Conservation (phyloP, 2,888 invertebrate species). For the Oscheius myriophilus region DNA sequence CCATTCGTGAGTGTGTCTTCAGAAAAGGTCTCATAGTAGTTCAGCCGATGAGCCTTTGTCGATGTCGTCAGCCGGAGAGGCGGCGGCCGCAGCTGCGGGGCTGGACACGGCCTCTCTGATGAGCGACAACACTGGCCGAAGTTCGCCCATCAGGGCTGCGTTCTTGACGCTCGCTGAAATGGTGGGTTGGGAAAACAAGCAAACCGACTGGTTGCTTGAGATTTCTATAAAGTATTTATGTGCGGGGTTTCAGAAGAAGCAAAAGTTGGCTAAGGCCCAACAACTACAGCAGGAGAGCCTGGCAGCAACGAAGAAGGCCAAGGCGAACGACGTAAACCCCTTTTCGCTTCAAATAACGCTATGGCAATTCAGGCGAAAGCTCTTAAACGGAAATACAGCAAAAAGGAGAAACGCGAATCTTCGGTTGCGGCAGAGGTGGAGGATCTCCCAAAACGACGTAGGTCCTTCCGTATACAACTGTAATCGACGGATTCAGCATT, state of each 20-base stretch:
- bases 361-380: conserved; percentile 25
- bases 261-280: no score
- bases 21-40: background rate
- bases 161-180: conserved; percentile 10
- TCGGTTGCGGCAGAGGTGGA: conserved; percentile 8
- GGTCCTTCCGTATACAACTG: background rate
- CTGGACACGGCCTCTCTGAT: conserved; percentile 24
- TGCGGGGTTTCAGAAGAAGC: no score
- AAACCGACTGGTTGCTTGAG: no score
- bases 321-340: no score
- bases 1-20: background rate
- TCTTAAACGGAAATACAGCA: conserved; percentile 34
- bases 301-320: no score
- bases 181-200: background rate
- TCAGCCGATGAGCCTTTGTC: conserved; percentile 15
- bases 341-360: background rate
- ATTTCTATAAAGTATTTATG: no score
- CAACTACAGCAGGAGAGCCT: no score
- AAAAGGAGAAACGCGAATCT: conserved; percentile 29
- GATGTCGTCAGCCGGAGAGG: conserved; percentile 28
- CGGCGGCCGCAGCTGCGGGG: conserved; percentile 19
- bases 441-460: conserved; percentile 13
- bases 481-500: conserved; percentile 32
- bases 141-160: background rate
- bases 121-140: conserved; percentile 21